Evolutionary conservation across 2,113 vertebrate species (phyloP).

Genomic region (Sturnira hondurensis): DNA sequence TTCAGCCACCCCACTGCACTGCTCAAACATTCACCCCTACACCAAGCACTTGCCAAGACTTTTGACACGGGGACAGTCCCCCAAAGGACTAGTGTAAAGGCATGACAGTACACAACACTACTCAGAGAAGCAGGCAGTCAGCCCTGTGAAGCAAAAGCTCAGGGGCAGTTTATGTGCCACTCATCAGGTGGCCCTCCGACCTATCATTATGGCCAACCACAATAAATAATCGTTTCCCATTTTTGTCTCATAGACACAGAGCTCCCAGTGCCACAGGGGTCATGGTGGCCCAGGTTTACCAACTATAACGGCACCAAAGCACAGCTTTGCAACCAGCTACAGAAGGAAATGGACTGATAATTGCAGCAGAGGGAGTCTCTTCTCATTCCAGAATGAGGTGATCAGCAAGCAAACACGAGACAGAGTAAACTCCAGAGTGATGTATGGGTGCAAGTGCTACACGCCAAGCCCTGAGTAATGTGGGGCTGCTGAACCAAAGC

Average conservation of each 20-base stretch:
- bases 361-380: not conserved
- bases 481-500: not conserved
- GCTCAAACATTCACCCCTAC: not conserved
- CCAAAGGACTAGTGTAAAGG: not conserved
- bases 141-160: not conserved
- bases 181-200: not conserved
- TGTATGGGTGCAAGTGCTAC: fast-evolving
- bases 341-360: fast-evolving
- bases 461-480: not conserved
- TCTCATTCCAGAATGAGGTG: not conserved
- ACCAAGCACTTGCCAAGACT: not conserved
- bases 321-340: not conserved
- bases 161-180: not conserved
- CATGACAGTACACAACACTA: not conserved
- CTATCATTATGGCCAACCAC: not conserved
- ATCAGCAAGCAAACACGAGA: not conserved
- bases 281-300: not conserved
- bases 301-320: not conserved
- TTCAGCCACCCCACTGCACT: no score
- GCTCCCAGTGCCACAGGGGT: not conserved
- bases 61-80: not conserved
- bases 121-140: not conserved
- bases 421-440: not conserved
- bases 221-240: not conserved
- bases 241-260: not conserved